Conservation (phyloP, 1,140 invertebrate species). For the Stegodyphus dumicola region DNA sequence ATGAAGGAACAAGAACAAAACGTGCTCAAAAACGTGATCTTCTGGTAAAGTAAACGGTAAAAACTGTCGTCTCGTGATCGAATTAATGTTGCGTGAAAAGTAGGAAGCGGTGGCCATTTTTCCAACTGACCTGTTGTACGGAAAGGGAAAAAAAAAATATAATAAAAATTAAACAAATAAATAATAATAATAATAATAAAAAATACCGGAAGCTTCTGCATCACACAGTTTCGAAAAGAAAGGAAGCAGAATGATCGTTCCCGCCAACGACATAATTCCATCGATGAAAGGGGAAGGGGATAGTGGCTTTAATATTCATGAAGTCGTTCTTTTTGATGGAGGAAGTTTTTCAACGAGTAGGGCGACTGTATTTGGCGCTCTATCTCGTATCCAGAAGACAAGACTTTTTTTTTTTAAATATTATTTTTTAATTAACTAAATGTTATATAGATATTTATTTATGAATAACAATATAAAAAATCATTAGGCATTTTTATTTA, state of each 20-base stretch:
- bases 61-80: slow-evolving; percentile 21
- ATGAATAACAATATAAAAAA: too few relatives aligned
- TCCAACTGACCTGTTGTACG: slow-evolving; percentile 54
- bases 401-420: too few relatives aligned
- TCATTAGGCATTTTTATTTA: too few relatives aligned
- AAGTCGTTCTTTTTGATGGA: not conserved
- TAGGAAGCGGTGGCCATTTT: slow-evolving; percentile 52
- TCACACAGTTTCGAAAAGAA: slow-evolving; percentile 6
- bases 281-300: not conserved
- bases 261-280: slow-evolving; percentile 24
- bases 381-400: too few relatives aligned
- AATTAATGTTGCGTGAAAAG: slow-evolving; percentile 58
- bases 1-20: not conserved
- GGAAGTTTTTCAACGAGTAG: too few relatives aligned
- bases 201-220: slow-evolving; percentile 41
- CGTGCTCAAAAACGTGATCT: slow-evolving; percentile 11
- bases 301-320: slow-evolving; percentile 32
- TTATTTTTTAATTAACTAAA: too few relatives aligned
- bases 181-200: slow-evolving; percentile 1
- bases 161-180: too few relatives aligned
- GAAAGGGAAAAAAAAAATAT: slow-evolving; percentile 30
- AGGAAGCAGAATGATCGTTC: slow-evolving; percentile 10
- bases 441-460: too few relatives aligned
- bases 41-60: not conserved
- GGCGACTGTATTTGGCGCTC: too few relatives aligned